Evolutionary conservation across 2,888 invertebrate species (phyloP).

Genomic region (Ditula angustiorana): DNA sequence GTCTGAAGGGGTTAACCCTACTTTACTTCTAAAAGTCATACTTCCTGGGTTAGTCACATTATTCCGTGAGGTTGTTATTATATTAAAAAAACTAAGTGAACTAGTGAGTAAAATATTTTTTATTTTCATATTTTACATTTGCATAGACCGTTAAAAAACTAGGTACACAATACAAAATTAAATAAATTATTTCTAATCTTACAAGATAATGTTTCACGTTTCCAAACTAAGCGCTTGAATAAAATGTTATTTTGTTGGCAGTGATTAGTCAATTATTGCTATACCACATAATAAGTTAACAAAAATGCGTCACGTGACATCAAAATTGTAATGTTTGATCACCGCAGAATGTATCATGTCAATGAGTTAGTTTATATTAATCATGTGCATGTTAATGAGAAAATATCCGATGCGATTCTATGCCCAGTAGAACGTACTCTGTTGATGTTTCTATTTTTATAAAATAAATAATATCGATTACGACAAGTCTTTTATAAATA

Average conservation of each 20-base stretch:
- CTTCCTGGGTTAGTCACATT: no score
- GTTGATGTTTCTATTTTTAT: conserved; percentile 79
- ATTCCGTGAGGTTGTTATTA: neutral
- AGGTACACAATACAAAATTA: conserved; percentile 29
- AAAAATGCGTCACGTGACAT: neutral
- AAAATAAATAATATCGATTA: conserved; percentile 73
- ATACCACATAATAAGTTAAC: neutral
- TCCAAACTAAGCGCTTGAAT: conserved; percentile 26
- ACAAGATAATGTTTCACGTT: conserved; percentile 25
- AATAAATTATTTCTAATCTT: conserved; percentile 21
- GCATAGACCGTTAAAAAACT: conserved; percentile 18
- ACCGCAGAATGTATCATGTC: conserved; percentile 19
- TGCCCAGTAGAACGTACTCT: conserved; percentile 56
- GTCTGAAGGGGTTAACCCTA: no score
- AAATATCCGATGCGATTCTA: conserved; percentile 50
- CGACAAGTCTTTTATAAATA: conserved; percentile 36
- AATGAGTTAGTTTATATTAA: conserved; percentile 52
- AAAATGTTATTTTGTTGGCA: conserved; percentile 50
- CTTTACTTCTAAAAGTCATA: no score
- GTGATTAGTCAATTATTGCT: conserved; percentile 44
- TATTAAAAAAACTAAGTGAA: conserved; percentile 26
- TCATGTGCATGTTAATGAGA: conserved; percentile 69
- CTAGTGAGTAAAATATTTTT: conserved; percentile 38
- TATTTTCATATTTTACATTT: conserved; percentile 37
- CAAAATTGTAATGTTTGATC: conserved; percentile 18